Evolutionary conservation across 2,888 invertebrate species (phyloP).

Genomic region (Dasysyrphus albostriatus): DNA sequence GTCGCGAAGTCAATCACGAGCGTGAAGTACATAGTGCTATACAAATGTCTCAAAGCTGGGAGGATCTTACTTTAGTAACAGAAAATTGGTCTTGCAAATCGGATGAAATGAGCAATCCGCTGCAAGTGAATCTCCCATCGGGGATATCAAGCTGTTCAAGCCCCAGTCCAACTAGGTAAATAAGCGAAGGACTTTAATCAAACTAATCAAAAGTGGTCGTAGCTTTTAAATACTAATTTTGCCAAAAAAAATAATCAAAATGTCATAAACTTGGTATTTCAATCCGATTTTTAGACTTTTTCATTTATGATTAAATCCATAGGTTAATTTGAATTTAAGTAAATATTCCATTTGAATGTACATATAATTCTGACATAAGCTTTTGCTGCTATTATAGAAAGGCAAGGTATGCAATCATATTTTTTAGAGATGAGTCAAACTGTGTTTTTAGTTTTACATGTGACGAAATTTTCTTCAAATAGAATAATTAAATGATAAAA

Average conservation of each 20-base stretch:
- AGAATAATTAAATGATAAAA: conserved; percentile 1
- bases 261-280: neutral
- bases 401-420: neutral
- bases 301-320: neutral
- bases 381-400: neutral
- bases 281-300: neutral
- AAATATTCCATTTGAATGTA: neutral
- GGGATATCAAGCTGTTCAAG: conserved; percentile 85
- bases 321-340: neutral
- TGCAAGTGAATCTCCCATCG: conserved; percentile 85
- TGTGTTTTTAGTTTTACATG: neutral
- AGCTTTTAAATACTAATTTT: neutral
- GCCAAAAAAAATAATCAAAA: neutral
- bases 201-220: neutral
- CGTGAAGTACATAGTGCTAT: conserved; percentile 95
- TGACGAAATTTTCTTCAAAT: conserved; percentile 27
- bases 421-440: conserved; percentile 12
- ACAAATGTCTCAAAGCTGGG: conserved; percentile 97
- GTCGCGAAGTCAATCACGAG: conserved; percentile 95
- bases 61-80: conserved; percentile 92
- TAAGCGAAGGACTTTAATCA: neutral
- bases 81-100: conserved; percentile 87
- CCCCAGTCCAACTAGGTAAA: conserved; percentile 86
- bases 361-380: neutral
- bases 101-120: conserved; percentile 83